Evolutionary conservation across 2,888 invertebrate genomes (phyloP), one percentile per base, ranked within the genome.

Genomic region (Lampropteryx suffumata): DNA sequence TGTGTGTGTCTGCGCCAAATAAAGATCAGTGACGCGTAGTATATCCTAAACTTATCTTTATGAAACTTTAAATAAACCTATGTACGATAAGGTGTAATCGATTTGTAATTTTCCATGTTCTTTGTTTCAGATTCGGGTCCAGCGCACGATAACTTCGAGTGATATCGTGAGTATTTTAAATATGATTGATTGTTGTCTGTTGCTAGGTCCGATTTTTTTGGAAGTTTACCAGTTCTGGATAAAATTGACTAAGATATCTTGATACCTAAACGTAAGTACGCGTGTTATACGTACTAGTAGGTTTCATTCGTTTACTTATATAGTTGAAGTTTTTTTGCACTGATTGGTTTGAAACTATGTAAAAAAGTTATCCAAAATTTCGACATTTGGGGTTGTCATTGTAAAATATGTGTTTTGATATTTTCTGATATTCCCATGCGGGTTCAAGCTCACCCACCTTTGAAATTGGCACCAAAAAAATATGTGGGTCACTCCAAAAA

Each of bases 91-190:
- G 32, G 27, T 21, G 35, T 54, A 62, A 73, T 68, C 62, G 62
- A 69, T 73, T 57, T 60, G 67, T 79, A 76, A 79, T 63, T 65
- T 74, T 71, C 66, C 69, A 56, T 68, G 61, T 70, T 64, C 68
- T 77, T n/a, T 79, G 75, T 83, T 82, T 70, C 84, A 84, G 83
- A 75, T 80, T 65, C 56, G 75, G 72, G 83, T 79, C 83, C 80
- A 81, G 61, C 69, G 71, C 63, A 75, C 83, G 83, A 84, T 83
- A 82, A 71, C 66, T 61, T 49, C 51, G 64, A 40, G 49, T 41
- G 75, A 77, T 77, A 80, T 71, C 44, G 72, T 72, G 57, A 71
- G 72, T 74, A 30, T 37, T 50, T 45, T 48, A 37, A 17, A 12
- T n/a, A 7, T 7, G 24, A 7, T 29, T 27, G 44, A 13, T 12